These are phyloP conservation scores for Diachasma alloeum DNA, from an alignment of 1,140 invertebrate genomes.

Conservation along the genomic window DNA sequence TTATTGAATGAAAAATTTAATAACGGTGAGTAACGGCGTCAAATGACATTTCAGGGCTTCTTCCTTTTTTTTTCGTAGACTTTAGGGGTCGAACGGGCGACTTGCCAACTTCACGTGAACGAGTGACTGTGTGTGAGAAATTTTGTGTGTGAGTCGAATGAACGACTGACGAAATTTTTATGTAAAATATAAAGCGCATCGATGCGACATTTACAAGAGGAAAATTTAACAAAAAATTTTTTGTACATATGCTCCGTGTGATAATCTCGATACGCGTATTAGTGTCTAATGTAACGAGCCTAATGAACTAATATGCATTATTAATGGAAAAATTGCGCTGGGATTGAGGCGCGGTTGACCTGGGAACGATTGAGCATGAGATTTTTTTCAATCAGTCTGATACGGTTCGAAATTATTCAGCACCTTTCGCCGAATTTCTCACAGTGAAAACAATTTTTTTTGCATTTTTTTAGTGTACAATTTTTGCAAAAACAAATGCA, in stretches of 20 bases:
- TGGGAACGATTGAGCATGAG: conserved; percentile 41
- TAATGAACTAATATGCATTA: conserved; percentile 20
- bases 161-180: conserved; percentile 11
- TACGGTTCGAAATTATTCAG: conserved; percentile 33
- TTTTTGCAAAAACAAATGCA: no score
- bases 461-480: neutral
- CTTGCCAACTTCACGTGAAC: conserved; percentile 31
- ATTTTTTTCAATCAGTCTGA: conserved; percentile 40
- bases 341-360: conserved; percentile 48
- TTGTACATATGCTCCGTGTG: conserved; percentile 16
- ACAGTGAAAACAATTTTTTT: neutral
- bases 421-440: no score
- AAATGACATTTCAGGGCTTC: conserved; percentile 26
- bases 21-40: conserved; percentile 16
- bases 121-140: conserved; percentile 20
- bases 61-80: neutral
- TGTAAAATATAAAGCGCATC: neutral
- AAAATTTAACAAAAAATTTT: conserved; percentile 6
- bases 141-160: conserved; percentile 2
- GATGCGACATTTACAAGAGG: neutral
- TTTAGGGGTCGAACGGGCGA: conserved; percentile 17
- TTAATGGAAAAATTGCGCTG: conserved; percentile 11
- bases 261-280: conserved; percentile 23
- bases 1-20: conserved; percentile 10
- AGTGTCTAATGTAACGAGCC: conserved; percentile 25